Percentiles rank a stretch among this genome's conserved stretches.
Conservation (phyloP, 2,113 vertebrate species). For the Petrocephalus microphthalmus region DNA sequence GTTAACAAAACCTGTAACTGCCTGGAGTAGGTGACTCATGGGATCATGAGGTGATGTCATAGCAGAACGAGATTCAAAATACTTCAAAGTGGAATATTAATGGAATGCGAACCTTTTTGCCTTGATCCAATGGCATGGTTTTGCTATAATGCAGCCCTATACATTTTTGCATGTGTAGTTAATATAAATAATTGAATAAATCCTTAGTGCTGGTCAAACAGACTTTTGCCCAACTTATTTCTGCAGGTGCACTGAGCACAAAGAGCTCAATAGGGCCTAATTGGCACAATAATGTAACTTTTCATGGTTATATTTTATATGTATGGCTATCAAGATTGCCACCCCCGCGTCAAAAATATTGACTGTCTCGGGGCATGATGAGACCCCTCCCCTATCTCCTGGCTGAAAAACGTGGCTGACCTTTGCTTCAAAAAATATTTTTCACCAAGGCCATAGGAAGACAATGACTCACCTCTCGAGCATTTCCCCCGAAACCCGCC, state of each 20-base stretch:
- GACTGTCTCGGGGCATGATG: neutral
- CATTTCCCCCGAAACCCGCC: neutral
- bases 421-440: conserved; percentile 4
- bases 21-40: neutral
- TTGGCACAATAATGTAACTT: neutral
- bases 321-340: neutral
- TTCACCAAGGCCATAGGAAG: neutral
- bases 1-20: neutral
- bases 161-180: neutral
- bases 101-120: neutral
- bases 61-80: neutral
- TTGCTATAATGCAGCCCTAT: neutral
- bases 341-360: neutral
- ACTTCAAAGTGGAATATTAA: neutral
- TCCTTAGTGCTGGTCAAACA: no score
- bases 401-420: neutral
- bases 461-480: neutral
- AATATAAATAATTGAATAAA: neutral
- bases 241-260: no score
- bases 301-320: neutral
- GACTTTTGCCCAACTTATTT: no score
- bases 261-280: no score
- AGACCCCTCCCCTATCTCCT: neutral
- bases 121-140: neutral
- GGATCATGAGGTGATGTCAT: neutral